Evolutionary conservation across 2,797 vertebrate species (phyloP), one percentile per base, ranked within the genome.

Genomic region (Sebastiscus tertius): DNA sequence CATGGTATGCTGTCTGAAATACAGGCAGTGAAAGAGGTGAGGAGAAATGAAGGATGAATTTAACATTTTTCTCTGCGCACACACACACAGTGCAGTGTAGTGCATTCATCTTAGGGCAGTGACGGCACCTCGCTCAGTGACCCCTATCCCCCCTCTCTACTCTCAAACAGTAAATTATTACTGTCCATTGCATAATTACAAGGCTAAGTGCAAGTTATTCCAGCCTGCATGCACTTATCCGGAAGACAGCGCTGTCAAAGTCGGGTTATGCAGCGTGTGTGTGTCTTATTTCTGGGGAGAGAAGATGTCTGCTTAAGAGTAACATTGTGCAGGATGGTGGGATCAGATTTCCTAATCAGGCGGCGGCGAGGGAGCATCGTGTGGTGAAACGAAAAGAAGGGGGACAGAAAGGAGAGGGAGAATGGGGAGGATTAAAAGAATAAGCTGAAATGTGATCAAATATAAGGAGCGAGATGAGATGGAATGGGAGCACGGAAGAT

Each of bases 131-230:
- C 4, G 74, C 72, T 49, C 81, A 62, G 18, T 80, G 87, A 84
- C 85, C 84, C 54, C 69, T 59, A 36, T 34, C 75, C 68, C 14
- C 12, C 42, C 36, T 60, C 84, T 49, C 71, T 74, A 16, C 84
- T 81, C 77, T 80, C 63, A 74, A 77, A 86, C 79, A 56, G 79
- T 89, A 77, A 90, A 90, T 91, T 89, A 89, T 90, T 90, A 85
- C 90, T 82, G 81, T 63, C 72, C 64, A 18, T 81, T 83, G 88
- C 82, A 90, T 91, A 89, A 88, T 91, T 87, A 85, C 71, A 85
- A 68, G 49, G 54, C 78, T 78, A 87, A 87, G 75, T 83, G 68
- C 55, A 29, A 80, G 78, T 73, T 76, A 63, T 74, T 87, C 70
- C 29, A 76, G 72, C 52, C 58, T 26, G 70, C 36, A n/a, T 74